Base-by-base conservation (phyloP, 2,888 invertebrate species). In the Drosophila niveifrons region DNA sequence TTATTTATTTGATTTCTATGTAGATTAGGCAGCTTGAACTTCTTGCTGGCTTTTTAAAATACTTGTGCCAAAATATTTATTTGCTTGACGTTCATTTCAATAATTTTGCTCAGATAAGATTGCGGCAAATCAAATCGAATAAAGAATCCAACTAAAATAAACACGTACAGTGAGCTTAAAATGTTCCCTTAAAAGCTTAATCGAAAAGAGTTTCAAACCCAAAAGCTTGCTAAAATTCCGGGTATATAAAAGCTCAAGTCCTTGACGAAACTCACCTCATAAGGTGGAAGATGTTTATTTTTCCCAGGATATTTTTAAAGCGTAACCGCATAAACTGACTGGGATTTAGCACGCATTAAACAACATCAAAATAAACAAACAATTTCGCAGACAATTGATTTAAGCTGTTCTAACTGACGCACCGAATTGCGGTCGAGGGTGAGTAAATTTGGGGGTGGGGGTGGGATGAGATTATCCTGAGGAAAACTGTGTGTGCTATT, bases 321-420 rank as follows among this genome's bases (percentile, higher is more conserved):
- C 61, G 66, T 63, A 72, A 78, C 66, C 74, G 59, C 75, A 76
- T 68, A 61, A 75, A 68, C 72, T 70, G 59, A 39, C 71, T 52
- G 59, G 67, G 75, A 80, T 76, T 89, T 84, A 74, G 73, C 75
- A 75, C 82, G 81, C 80, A 81, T 82, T 83, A 74, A 74, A 74
- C 78, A 88, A 74, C 80, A 88, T 88, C 84, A 86, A 88, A 89
- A 88, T 75, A 88, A 89, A 90, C 78, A 88, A 78, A 81, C 78
- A 80, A 78, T 81, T 85, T 85, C 65, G 81, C 85, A 86, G 81
- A 82, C 83, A 88, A 86, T 88, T 85, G 85, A 70, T 70, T 64
- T 46, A 73, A 80, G 75, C 71, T 64, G 69, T 75, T 64, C 56
- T 53, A 76, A 48, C 67, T 75, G 71, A 75, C 64, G 66, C 79